Evolutionary conservation across 2,888 invertebrate species (phyloP).

Genomic region (Scaptomyza flava): DNA sequence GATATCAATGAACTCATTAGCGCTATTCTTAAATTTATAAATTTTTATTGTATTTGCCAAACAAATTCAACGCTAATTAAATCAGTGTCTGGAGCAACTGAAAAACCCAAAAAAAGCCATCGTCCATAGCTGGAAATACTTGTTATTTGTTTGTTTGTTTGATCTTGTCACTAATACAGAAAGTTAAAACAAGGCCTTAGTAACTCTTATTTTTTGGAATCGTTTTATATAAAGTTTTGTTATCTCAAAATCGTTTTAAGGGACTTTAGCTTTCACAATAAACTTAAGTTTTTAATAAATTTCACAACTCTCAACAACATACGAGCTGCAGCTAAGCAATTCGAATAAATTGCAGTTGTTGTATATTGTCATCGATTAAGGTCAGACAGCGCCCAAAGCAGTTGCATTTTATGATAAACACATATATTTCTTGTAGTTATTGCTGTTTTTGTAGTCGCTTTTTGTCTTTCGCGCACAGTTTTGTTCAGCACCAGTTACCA

Average conservation of each 20-base stretch:
- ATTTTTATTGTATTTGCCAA: constrained; percentile 26
- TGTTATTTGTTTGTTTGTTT: constrained; percentile 37
- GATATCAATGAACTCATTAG: constrained; percentile 62
- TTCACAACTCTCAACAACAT: constrained; percentile 22
- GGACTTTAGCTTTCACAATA: constrained; percentile 30
- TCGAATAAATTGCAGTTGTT: constrained; percentile 51
- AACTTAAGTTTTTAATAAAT: constrained; percentile 8
- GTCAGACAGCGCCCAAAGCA: constrained; percentile 62
- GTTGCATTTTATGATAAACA: constrained; percentile 64
- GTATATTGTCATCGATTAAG: constrained; percentile 69
- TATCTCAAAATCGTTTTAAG: constrained; percentile 11
- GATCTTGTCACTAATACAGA: constrained; percentile 2
- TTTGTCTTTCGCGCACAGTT: constrained; percentile 38
- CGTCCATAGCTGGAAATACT: constrained; percentile 51
- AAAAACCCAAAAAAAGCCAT: constrained; percentile 47
- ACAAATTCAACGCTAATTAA: constrained; percentile 64
- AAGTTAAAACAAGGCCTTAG: constrained; percentile 4
- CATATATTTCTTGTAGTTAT: constrained; percentile 23
- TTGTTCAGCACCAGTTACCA: constrained; percentile 39
- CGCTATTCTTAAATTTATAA: constrained; percentile 11
- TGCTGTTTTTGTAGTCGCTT: constrained; percentile 9
- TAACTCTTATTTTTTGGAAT: constrained; percentile 27
- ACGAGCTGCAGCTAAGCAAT: constrained; percentile 44
- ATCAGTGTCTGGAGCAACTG: constrained; percentile 54
- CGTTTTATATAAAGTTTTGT: constrained; percentile 2